Evolutionary conservation across 2,113 vertebrate genomes (phyloP).

Genomic region (Falco punctatus): DNA sequence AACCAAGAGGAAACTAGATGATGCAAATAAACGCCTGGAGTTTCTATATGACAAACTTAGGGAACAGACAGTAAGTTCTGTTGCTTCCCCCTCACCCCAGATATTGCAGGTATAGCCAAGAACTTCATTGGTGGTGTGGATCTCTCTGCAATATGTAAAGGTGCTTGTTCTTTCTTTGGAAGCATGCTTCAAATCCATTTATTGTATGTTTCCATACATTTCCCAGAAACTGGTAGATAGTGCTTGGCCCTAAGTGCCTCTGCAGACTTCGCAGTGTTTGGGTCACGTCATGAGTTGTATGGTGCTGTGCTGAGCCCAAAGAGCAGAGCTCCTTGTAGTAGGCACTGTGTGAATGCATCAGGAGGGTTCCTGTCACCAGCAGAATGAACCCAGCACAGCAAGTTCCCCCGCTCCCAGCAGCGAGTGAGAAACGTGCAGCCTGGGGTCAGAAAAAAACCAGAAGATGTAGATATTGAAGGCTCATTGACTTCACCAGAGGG

Average conservation of each 20-base stretch:
- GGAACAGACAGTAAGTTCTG: conserved; percentile 89
- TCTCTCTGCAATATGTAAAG: background rate
- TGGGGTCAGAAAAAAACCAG: background rate
- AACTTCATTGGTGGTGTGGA: background rate
- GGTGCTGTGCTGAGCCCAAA: background rate
- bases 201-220: background rate
- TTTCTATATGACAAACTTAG: conserved; percentile 95
- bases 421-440: background rate
- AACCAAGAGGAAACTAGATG: conserved; percentile 98
- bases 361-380: background rate
- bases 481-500: background rate
- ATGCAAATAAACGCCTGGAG: conserved; percentile 94
- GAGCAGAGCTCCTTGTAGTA: background rate
- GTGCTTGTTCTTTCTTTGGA: background rate
- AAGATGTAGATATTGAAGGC: background rate
- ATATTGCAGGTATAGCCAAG: background rate
- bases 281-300: background rate
- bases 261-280: background rate
- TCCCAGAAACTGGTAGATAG: background rate
- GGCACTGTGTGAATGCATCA: background rate
- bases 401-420: background rate
- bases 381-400: background rate
- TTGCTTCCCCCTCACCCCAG: background rate
- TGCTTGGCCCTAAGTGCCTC: background rate
- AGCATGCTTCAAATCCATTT: background rate